Conservation (phyloP, 2,113 vertebrate genomes). For the Limnothrissa miodon region DNA sequence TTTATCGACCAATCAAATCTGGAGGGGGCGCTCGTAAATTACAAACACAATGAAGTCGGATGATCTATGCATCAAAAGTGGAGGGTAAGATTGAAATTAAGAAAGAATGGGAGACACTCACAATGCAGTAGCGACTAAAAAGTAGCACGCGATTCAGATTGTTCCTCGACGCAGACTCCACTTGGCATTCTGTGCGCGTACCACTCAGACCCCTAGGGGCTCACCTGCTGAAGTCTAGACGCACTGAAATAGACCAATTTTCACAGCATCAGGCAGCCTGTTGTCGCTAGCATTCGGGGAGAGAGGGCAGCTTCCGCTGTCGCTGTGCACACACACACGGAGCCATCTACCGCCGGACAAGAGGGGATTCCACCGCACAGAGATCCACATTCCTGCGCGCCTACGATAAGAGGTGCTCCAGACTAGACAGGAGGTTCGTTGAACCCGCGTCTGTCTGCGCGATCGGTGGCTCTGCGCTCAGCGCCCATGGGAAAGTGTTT, state of each 20-base stretch:
- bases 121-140: not conserved
- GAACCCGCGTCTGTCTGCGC: constrained; percentile 33
- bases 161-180: constrained; percentile 52
- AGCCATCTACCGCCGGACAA: not conserved
- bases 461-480: constrained; percentile 69
- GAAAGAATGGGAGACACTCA: not conserved
- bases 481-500: constrained; percentile 52
- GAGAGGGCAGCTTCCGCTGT: not conserved
- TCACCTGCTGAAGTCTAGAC: constrained; percentile 71
- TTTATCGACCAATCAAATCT: constrained; percentile 10
- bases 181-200: constrained; percentile 61
- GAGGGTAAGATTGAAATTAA: not conserved
- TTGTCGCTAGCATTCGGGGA: not conserved
- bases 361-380: constrained; percentile 25
- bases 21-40: constrained; percentile 9
- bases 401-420: not conserved
- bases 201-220: constrained; percentile 61
- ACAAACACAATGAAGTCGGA: not conserved
- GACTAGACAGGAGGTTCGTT: constrained; percentile 26
- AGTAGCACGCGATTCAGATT: not conserved
- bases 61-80: not conserved
- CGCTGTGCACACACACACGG: constrained; percentile 21
- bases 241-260: constrained; percentile 31
- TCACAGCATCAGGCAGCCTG: constrained; percentile 39
- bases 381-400: not conserved